Base-by-base conservation (phyloP, 2,113 vertebrate genomes). In the Notothenia rossii region DNA sequence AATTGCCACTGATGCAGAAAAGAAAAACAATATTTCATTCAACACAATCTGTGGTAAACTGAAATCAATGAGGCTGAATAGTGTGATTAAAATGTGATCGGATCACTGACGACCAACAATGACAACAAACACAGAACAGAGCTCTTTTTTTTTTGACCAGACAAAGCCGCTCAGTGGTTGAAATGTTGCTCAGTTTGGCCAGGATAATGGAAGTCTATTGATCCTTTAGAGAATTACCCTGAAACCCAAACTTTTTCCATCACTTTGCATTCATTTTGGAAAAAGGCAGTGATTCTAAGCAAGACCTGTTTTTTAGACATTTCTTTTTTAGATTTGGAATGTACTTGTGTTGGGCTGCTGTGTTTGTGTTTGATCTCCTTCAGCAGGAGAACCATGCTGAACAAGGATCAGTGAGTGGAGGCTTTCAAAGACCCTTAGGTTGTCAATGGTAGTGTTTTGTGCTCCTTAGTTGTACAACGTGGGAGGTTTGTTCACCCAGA, bases 51-150 rank as follows among this genome's bases (percentile, higher is more conserved):
- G 80, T 67, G 81, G 81, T 91, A 90, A 93, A 91, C 77, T 92
- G 86, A 92, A 94, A 94, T 94, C 91, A 89, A 93, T 93, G 83
- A 89, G 82, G 75, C 83, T 85, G 85, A 89, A 93, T 87, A 72
- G 86, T 73, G 81, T 83, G 86, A 91, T 93, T 92, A 85, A 90
- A 88, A 91, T 87, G 81, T 88, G 82, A 91, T 91, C 66, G 73
- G 77, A 89, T 91, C 87, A 87, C 84, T 85, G 85, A 80, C 82
- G 75, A 79, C 85, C 79, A 88, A 90, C 89, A 88, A 86, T 89
- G 88, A 88, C 89, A 92, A 88, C 82, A 93, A 82, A 87, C 81
- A 63, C 11, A 50, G 66, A 85, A 63, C 72, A 75, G 60, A 76
- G 50, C 56, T 68, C 67, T 81, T 72, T 56, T 60, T 60, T 63